phyloP scores from a whole-genome alignment of 2,888 invertebrate genomes.

The Tanypteryx hageni region DNA sequence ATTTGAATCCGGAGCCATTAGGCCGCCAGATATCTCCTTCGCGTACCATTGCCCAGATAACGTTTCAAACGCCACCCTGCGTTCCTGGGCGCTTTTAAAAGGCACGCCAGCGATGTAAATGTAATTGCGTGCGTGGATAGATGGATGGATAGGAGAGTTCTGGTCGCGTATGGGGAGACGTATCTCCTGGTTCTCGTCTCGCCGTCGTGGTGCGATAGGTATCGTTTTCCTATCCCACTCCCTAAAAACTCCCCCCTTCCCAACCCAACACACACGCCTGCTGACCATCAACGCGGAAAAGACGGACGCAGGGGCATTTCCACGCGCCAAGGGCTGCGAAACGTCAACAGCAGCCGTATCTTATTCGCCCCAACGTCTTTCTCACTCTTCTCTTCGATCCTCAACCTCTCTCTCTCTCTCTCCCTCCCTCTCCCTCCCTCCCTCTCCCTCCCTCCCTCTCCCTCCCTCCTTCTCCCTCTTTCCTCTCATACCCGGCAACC shows the following conservation, averaged over 20 bases:
- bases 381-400: no score
- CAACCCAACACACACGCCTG: background rate
- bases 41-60: no score
- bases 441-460: background rate
- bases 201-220: background rate
- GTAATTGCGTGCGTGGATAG: no score
- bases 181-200: background rate
- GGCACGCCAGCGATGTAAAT: no score
- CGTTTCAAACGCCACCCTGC: no score
- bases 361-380: no score
- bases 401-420: no score
- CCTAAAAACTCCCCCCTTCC: background rate
- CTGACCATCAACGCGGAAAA: background rate
- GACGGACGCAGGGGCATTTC: background rate
- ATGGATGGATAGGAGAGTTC: background rate
- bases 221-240: background rate
- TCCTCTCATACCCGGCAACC: background rate
- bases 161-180: background rate
- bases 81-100: no score
- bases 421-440: background rate
- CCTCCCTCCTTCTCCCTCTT: background rate
- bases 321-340: background rate
- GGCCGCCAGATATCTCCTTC: no score
- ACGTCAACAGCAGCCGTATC: background rate
- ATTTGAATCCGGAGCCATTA: no score